These are phyloP conservation scores for Arge pagana DNA, from an alignment of 2,888 invertebrate species.

Conservation along the genomic window DNA sequence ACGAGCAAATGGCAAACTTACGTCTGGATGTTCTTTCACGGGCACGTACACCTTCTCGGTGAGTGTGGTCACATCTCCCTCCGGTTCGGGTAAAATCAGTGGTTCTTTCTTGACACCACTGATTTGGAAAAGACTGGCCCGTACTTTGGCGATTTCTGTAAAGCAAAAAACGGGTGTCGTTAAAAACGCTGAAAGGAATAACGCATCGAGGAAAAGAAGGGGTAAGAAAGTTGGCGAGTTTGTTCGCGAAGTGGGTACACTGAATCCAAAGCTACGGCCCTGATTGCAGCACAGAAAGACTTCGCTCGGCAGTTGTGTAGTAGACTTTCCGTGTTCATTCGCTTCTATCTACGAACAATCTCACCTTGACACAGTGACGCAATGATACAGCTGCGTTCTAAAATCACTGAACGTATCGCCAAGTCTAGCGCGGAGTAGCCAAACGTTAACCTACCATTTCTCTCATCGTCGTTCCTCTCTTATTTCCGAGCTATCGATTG, in stretches of 20 bases:
- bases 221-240: constrained; percentile 1
- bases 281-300: background rate
- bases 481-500: too few relatives aligned
- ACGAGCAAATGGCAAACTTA: constrained; percentile 72
- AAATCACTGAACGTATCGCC: too few relatives aligned
- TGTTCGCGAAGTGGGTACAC: background rate
- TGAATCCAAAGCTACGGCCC: too few relatives aligned
- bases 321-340: background rate
- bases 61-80: constrained; percentile 87
- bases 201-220: constrained; percentile 32
- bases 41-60: constrained; percentile 99
- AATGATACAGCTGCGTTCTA: constrained; percentile 28
- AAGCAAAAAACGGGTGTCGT: constrained; percentile 54
- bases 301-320: background rate
- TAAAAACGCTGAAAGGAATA: too few relatives aligned
- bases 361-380: constrained; percentile 42
- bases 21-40: constrained; percentile 99
- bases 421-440: too few relatives aligned
- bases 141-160: constrained; percentile 97
- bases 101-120: constrained; percentile 96
- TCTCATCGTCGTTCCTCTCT: too few relatives aligned
- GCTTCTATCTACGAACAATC: constrained; percentile 31
- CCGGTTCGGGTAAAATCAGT: constrained; percentile 85
- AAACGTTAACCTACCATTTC: constrained; percentile 20
- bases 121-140: constrained; percentile 98